Evolutionary conservation across 2,888 invertebrate genomes (phyloP).

Genomic region (Malthinus seriepunctatus): DNA sequence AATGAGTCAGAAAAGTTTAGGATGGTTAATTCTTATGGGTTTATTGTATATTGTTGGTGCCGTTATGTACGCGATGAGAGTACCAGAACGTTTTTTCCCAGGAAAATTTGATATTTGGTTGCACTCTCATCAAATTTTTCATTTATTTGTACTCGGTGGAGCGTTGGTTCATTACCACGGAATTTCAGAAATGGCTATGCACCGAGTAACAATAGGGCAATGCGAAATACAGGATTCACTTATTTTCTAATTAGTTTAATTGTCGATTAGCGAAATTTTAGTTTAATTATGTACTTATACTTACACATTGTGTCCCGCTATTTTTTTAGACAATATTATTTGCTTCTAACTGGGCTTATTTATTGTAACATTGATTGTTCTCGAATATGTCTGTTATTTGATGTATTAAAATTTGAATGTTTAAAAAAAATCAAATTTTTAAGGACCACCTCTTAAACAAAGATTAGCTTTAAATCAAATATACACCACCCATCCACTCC

Average conservation of each 20-base stretch:
- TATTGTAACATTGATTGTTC: too few relatives aligned
- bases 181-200: constrained; percentile 95
- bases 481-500: too few relatives aligned
- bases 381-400: too few relatives aligned
- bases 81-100: constrained; percentile 98
- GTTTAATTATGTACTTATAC: too few relatives aligned
- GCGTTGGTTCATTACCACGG: constrained; percentile 99
- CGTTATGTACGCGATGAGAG: constrained; percentile 91
- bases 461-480: too few relatives aligned
- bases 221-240: constrained; percentile 61
- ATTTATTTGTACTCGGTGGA: constrained; percentile 96
- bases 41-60: constrained; percentile 94
- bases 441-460: too few relatives aligned
- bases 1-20: constrained; percentile 89
- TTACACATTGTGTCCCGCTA: too few relatives aligned
- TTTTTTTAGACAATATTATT: too few relatives aligned
- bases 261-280: too few relatives aligned
- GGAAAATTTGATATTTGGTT: constrained; percentile 98
- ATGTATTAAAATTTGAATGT: too few relatives aligned
- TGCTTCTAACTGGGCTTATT: too few relatives aligned
- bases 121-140: constrained; percentile 99
- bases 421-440: too few relatives aligned
- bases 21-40: constrained; percentile 53
- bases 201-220: constrained; percentile 85
- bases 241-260: constrained; percentile 44